Conservation (phyloP, 1,140 invertebrate species). For the Leucophenga varia region DNA sequence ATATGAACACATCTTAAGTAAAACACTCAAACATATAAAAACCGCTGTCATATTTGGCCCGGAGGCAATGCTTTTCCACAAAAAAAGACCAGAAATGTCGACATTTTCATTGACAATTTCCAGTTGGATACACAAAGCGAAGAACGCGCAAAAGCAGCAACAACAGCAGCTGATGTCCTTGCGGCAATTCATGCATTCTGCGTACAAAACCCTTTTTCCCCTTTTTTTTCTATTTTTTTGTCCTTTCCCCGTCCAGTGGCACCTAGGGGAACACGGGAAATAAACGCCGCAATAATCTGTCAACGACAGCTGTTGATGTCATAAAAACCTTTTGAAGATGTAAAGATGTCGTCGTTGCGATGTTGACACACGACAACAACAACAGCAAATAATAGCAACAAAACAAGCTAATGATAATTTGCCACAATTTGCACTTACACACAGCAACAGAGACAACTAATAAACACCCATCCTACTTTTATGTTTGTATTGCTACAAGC, state of each 20-base stretch:
- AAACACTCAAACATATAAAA: no score
- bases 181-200: not conserved
- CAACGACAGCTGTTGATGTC: conserved; percentile 56
- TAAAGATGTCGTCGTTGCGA: conserved; percentile 32
- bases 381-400: conserved; percentile 14
- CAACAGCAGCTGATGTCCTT: conserved; percentile 1
- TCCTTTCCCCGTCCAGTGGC: conserved; percentile 12
- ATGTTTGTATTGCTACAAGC: no score
- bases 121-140: conserved; percentile 43
- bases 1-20: no score
- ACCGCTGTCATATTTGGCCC: no score
- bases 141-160: conserved; percentile 3
- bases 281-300: conserved; percentile 56
- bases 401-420: conserved; percentile 51
- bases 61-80: no score
- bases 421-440: conserved; percentile 50
- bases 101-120: conserved; percentile 46
- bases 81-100: no score
- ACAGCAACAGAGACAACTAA: conserved; percentile 23
- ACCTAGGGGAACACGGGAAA: conserved; percentile 46
- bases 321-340: conserved; percentile 55
- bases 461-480: no score
- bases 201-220: conserved; percentile 1
- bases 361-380: conserved; percentile 16
- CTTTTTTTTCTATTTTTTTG: conserved; percentile 19